These are phyloP conservation scores for Chloropsis hardwickii DNA, from an alignment of 2,113 vertebrate species.

Conservation along the genomic window DNA sequence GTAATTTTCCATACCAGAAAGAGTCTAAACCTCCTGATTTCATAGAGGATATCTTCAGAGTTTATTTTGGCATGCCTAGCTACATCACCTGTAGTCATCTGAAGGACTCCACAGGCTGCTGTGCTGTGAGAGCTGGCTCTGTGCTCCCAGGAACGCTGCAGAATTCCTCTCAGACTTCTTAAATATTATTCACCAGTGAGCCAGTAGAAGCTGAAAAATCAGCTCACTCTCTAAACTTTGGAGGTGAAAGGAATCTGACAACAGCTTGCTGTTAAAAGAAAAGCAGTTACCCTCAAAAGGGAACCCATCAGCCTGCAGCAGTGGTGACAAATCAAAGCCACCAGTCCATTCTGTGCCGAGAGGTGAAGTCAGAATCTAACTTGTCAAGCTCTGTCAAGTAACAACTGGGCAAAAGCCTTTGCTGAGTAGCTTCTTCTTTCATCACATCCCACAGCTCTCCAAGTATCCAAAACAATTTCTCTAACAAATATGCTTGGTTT, in stretches of 20 bases:
- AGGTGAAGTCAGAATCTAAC: not conserved
- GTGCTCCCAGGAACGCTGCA: accelerated
- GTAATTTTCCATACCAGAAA: not conserved
- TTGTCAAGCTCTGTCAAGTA: not conserved
- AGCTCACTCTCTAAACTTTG: not conserved
- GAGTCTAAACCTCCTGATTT: not conserved
- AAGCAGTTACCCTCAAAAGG: not conserved
- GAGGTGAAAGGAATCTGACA: not conserved
- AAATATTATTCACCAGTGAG: not conserved
- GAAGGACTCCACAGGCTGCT: not conserved
- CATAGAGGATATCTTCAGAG: not conserved
- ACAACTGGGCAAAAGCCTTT: not conserved
- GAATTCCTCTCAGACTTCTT: not conserved
- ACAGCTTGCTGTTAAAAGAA: not conserved
- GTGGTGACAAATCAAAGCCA: not conserved
- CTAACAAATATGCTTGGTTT: not conserved
- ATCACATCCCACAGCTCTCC: not conserved
- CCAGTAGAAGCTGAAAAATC: not conserved
- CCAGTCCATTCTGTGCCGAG: not conserved
- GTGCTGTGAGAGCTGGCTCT: not conserved
- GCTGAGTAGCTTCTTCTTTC: not conserved
- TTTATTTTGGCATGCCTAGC: not conserved
- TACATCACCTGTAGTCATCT: not conserved
- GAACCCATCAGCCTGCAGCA: not conserved
- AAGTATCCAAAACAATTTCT: not conserved